Evolutionary conservation across 2,888 invertebrate genomes (phyloP), one percentile per base, ranked within the genome.

Genomic region (Cremastinae sp.): DNA sequence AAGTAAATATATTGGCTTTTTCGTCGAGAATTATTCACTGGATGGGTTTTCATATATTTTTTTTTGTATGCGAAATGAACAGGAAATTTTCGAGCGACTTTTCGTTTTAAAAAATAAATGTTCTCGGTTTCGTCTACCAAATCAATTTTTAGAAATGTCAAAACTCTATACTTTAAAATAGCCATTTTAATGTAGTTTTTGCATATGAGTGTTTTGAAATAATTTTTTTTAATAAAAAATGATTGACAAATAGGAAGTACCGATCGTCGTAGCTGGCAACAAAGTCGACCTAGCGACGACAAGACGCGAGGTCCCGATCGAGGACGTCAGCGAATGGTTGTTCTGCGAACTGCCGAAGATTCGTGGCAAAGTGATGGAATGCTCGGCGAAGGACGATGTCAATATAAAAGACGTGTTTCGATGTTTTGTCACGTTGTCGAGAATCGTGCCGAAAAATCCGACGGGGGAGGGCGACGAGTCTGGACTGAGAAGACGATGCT

Each of bases 231-330:
- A 9, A 34, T 10, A 10, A 2, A 51, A 54, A 36, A 54, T 36
- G 12, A n/a, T 47, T 18, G 10, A 45, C 45, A 62, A 43, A 74
- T 92, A 95, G 92, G 95, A 95, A 83, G 93, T 97, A 74, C 97
- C 97, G 38, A 95, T 96, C 84, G 95, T 97, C 34, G 93, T 97
- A 68, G 96, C 95, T 10, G 96, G 96, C 66, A 97, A 96, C 90
- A 97, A 97, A 91, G 91, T 93, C 78, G 97, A 97, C 89, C 90
- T 96, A 73, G 94, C 94, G 8, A 90, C 92, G 80, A 93, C 94
- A 72, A 93, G 94, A 84, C 89, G 94, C 68, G 94, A 95, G 90
- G 94, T 95, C 70, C 92, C 93, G 78, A 92, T 94, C 84, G 96
- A 96, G 88, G 95, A 96, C 86, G 95, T 95, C 34, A 93, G 94